A percentile compares a stretch with the other conserved stretches of the same genome.
Conservation (phyloP, 2,797 vertebrate genomes). For the Microcaecilia unicolor region DNA sequence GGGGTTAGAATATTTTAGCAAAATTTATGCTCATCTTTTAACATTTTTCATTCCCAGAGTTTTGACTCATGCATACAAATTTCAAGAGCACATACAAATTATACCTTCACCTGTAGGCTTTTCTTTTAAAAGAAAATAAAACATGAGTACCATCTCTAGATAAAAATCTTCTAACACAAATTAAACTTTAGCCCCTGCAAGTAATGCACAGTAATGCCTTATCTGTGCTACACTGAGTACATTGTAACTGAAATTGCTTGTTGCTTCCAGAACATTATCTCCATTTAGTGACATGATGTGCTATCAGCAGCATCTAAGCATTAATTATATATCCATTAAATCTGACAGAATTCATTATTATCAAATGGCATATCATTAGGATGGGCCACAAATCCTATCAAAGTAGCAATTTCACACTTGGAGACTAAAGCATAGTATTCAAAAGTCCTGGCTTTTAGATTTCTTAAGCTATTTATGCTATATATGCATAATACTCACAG, state of each 20-base stretch:
- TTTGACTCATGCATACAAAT: neutral
- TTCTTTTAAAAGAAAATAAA: no score
- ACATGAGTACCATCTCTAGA: neutral
- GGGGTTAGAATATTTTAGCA: no score
- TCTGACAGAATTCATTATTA: slow-evolving; percentile 43
- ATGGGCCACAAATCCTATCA: slow-evolving; percentile 14
- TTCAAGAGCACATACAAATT: neutral
- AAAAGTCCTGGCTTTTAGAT: fast-evolving
- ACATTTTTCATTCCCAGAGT: no score
- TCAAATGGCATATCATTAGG: slow-evolving; percentile 31
- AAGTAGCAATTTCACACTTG: slow-evolving; percentile 15
- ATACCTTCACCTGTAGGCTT: neutral
- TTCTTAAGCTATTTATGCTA: neutral
- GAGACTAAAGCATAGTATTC: neutral
- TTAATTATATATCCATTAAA: slow-evolving; percentile 56
- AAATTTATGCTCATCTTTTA: no score
- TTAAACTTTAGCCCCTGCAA: neutral
- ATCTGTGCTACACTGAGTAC: slow-evolving; percentile 8
- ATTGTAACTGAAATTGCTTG: slow-evolving; percentile 4
- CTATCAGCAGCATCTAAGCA: slow-evolving; percentile 33
- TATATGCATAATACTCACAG: neutral
- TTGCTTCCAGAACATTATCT: slow-evolving; percentile 20
- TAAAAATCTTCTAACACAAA: neutral
- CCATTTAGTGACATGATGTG: neutral
- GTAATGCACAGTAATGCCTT: neutral